phyloP scores from a whole-genome alignment of 2,797 vertebrate species.

The Otus scops region DNA sequence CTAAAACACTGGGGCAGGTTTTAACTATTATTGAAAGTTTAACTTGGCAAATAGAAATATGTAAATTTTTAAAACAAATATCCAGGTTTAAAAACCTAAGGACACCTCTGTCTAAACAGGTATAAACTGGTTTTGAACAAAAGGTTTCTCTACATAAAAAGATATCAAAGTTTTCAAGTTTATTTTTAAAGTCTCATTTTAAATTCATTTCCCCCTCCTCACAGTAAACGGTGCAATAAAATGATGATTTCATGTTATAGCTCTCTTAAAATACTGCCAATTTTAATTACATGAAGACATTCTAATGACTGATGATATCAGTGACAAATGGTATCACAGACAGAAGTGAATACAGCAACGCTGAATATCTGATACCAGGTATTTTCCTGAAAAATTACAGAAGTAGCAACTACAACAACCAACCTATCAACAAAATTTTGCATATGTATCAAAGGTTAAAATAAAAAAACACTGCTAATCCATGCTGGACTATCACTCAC shows the following conservation, averaged over 20 bases:
- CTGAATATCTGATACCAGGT: neutral
- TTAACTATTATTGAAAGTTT: neutral
- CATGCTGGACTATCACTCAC: neutral
- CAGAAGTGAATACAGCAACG: neutral
- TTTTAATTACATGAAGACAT: neutral
- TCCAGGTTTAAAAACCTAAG: neutral
- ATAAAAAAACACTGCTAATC: neutral
- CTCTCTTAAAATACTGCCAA: neutral
- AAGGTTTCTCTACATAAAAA: neutral
- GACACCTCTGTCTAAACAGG: neutral
- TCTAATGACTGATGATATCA: neutral
- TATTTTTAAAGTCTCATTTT: neutral
- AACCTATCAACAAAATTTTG: neutral
- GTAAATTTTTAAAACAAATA: neutral
- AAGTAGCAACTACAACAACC: neutral
- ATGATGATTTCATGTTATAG: neutral
- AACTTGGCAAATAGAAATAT: neutral
- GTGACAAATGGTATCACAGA: neutral
- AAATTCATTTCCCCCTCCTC: neutral
- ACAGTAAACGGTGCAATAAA: neutral
- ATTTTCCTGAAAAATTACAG: neutral
- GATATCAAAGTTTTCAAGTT: neutral
- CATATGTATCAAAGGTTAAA: neutral
- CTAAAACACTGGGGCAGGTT: neutral
- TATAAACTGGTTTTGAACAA: neutral